Evolutionary conservation across 2,797 vertebrate species (phyloP).

Genomic region (Perodicticus potto): DNA sequence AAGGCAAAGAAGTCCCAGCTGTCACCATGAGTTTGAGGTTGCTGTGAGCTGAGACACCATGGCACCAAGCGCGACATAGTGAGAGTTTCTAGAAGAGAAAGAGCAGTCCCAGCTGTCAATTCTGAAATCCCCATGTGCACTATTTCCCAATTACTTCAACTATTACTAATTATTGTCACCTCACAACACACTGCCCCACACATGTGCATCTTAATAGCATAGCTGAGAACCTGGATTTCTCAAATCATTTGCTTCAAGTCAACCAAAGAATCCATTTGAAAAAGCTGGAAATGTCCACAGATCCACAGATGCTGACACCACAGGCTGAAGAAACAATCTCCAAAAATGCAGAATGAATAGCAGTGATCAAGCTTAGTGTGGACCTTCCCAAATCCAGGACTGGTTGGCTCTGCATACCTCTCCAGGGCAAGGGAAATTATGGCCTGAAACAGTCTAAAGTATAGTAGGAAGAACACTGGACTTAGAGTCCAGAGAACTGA

Average conservation of each 20-base stretch:
- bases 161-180: background rate
- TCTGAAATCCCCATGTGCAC: background rate
- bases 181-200: background rate
- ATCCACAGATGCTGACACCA: background rate
- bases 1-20: no score
- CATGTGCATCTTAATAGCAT: background rate
- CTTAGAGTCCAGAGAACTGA: background rate
- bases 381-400: background rate
- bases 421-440: background rate
- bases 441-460: background rate
- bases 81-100: background rate
- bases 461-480: background rate
- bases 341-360: background rate
- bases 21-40: no score
- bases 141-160: background rate
- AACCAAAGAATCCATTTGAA: conserved; percentile 27
- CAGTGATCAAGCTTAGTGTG: background rate
- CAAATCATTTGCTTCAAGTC: conserved; percentile 1
- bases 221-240: background rate
- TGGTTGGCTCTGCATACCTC: background rate
- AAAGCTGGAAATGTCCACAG: conserved; percentile 40
- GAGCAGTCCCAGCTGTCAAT: background rate
- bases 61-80: no score
- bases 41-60: no score
- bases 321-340: background rate